These are phyloP conservation scores for Nymphicus hollandicus DNA, from an alignment of 2,113 vertebrate genomes.

Conservation along the genomic window DNA sequence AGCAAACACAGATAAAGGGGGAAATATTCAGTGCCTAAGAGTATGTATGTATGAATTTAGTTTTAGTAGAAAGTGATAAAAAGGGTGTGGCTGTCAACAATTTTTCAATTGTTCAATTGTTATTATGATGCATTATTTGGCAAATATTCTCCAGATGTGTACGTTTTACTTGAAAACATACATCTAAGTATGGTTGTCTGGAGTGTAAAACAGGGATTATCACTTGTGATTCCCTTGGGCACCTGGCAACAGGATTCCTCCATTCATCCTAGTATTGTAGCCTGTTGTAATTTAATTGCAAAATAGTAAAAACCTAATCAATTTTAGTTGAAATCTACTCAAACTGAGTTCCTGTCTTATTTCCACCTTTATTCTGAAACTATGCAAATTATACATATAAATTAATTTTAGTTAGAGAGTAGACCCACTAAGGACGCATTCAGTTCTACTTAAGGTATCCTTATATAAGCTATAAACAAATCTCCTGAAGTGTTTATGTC, in stretches of 20 bases:
- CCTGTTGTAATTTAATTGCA: background rate
- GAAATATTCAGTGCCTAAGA: background rate
- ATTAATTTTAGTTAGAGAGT: background rate
- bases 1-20: background rate
- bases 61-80: background rate
- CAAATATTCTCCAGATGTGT: background rate
- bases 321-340: background rate
- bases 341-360: background rate
- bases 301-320: background rate
- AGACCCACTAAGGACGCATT: background rate
- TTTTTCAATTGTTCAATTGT: background rate
- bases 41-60: fast-evolving
- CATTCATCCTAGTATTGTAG: background rate
- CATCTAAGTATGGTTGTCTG: background rate
- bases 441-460: background rate
- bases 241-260: background rate
- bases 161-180: background rate
- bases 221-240: background rate
- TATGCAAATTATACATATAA: background rate
- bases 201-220: background rate
- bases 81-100: background rate
- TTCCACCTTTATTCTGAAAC: background rate
- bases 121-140: background rate
- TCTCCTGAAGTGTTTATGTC: background rate
- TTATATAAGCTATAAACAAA: background rate